Evolutionary conservation across 2,113 vertebrate species (phyloP), one percentile per base, ranked within the genome.

Genomic region (Megaceryle torquata): DNA sequence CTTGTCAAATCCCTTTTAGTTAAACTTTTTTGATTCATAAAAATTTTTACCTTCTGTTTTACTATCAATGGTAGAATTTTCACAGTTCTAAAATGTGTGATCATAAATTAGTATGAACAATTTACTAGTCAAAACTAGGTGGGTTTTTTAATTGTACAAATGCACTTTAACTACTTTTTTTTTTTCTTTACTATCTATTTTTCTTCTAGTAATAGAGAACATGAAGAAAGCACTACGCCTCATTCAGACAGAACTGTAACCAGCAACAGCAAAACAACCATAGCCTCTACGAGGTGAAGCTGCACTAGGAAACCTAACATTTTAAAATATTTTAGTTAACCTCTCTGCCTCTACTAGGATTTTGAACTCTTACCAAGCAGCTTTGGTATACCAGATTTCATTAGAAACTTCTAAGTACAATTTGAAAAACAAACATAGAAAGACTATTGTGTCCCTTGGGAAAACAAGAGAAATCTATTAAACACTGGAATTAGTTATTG

Each of bases 181-280:
- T 37, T 8, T 37, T 37, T 37, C 37, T 37, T 37, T 89, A 7
- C 61, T 78, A 5, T 63, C 93, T 74, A 9, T 63, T 96, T 60
- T 94, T 88, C 65, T 97, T 97, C 71, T 96, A 98, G 98, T 98
- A 88, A 97, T 97, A 97, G 96, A 98, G 79, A 98, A 98, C 83
- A 98, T 98, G 98, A 98, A 98, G 97, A 98, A 98, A 96, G 98
- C 98, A 67, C 74, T 98, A 48, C 98, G 93, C 28, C 97, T 98
- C 39, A 95, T 98, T 94, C 97, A 98, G 56, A 97, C 96, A 35
- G 98, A 98, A 80, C 53, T 98, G 41, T 98, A 96, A 97, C 12
- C 41, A 37, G 51, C 33, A 77, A 57, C 13, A 54, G 51, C 72
- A 57, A 86, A 76, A 83, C 57, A 28, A 71, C 44, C 64, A 43